Base-by-base conservation (phyloP, 2,113 vertebrate genomes). In the Phylloscopus trochilus region DNA sequence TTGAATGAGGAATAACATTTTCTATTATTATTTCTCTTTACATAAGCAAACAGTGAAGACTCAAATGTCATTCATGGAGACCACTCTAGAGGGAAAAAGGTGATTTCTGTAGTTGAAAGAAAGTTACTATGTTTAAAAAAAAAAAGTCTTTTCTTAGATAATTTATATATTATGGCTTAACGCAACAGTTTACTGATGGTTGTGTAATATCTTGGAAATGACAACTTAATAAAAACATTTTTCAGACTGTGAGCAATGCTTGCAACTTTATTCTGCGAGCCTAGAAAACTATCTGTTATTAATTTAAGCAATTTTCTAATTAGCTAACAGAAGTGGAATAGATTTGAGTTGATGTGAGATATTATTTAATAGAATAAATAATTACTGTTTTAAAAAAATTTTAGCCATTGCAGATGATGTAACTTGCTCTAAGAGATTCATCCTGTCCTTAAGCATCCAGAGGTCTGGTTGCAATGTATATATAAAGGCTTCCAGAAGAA, bases 261-360 rank as follows among this genome's bases (percentile, higher is more conserved):
- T 41, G 72, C 82, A 60, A 26, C 10, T 46, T 59, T 37, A 58
- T 67, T 91, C 43, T 89, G 55, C 77, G 11, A 67, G 33, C 14
- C 22, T 62, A 87, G 39, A 84, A 39, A 93, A 77, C 81, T 66
- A 37, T 39, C 15, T 6, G 9, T 47, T 86, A 31, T 51, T 95
- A 51, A 75, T 91, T 90, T 79, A 89, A 82, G 68, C 66, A 90
- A 73, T 86, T 97, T 97, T 94, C 60, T 93, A 85, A 88, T 93
- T 87, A 95, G 52, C 91, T 96, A 96, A 58, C 78, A 88, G 39
- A 66, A 90, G 53, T 75, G 63, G 20, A 95, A 92, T 51, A 93
- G 33, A 62, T 94, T 97, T 96, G 47, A 93, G 37, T 91, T 52
- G 76, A 92, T 59, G 53, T 76, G 70, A 86, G 46, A 83, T 89